Percentiles rank a stretch among this genome's conserved stretches.
Conservation (phyloP, 2,113 vertebrate species). For the Pagrus major region DNA sequence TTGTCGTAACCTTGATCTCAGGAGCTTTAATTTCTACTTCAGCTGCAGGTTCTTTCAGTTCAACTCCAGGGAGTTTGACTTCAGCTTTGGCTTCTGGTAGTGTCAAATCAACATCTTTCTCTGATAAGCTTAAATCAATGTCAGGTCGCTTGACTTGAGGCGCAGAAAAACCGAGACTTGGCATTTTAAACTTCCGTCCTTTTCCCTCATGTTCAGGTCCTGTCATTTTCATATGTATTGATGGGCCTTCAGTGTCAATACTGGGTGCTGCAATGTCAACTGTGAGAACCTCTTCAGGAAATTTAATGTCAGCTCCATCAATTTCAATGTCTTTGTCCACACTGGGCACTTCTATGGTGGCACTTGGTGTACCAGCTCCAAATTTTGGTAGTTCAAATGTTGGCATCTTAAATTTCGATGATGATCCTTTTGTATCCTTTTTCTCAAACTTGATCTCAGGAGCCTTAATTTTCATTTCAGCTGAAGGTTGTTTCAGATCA, state of each 20-base stretch:
- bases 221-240: conserved; percentile 11
- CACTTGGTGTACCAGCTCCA: conserved; percentile 33
- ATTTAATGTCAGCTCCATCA: background rate
- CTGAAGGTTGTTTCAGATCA: conserved; percentile 19
- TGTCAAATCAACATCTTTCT: conserved; percentile 27
- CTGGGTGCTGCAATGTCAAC: conserved; percentile 1
- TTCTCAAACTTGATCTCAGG: conserved; percentile 17
- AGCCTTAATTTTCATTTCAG: conserved; percentile 31
- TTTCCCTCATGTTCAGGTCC: conserved; percentile 15
- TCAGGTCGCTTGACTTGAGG: conserved; percentile 6
- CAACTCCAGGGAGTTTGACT: too few species aligned
- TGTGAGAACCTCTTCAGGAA: conserved; percentile 3
- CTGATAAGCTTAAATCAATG: conserved; percentile 23
- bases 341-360: conserved; percentile 1
- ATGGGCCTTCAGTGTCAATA: conserved; percentile 17
- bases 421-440: conserved; percentile 42
- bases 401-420: conserved; percentile 68
- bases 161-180: too few species aligned
- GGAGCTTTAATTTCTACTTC: too few species aligned
- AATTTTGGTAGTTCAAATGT: conserved; percentile 67
- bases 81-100: conserved; percentile 13
- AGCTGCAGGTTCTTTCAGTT: too few species aligned
- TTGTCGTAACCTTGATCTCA: too few species aligned
- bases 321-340: conserved; percentile 9
- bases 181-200: conserved; percentile 47